These are phyloP conservation scores for Pteruthius melanotis DNA, from an alignment of 2,113 vertebrate species.

Conservation along the genomic window DNA sequence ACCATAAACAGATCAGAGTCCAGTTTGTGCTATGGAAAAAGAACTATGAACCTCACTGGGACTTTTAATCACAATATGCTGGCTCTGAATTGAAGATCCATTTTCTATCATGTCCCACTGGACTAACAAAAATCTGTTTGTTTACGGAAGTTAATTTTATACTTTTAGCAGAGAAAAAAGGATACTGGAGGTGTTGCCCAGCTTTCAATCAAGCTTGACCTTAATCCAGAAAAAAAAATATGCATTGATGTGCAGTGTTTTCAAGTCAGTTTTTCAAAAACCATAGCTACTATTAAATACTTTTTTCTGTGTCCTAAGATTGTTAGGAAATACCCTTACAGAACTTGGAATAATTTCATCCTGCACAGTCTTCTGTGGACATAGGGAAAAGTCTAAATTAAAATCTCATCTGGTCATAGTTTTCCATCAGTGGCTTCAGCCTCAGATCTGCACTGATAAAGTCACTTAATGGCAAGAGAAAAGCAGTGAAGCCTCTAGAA, in stretches of 20 bases:
- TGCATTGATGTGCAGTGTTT: not conserved
- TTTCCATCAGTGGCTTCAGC: not conserved
- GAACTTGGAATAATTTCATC: not conserved
- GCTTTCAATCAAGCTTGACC: constrained; percentile 20
- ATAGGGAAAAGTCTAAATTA: not conserved
- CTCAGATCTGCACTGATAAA: not conserved
- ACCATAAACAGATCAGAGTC: constrained; percentile 61
- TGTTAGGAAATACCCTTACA: not conserved
- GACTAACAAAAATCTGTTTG: constrained; percentile 50
- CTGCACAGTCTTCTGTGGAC: not conserved
- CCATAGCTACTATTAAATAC: not conserved
- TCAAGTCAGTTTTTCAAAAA: constrained; percentile 5
- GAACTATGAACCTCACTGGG: constrained; percentile 59
- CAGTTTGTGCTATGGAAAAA: constrained; percentile 61
- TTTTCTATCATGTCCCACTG: constrained; percentile 43
- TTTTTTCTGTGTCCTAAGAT: not conserved
- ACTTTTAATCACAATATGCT: constrained; percentile 66
- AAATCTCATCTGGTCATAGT: not conserved
- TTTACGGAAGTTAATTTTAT: constrained; percentile 61
- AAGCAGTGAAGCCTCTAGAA: not conserved
- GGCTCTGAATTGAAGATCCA: constrained; percentile 65
- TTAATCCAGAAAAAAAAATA: not conserved
- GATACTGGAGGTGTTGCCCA: constrained; percentile 6
- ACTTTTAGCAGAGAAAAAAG: constrained; percentile 21
- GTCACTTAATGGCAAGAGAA: not conserved